Evolutionary conservation across 2,797 vertebrate genomes (phyloP), one percentile per base, ranked within the genome.

Genomic region (Spea hammondii): DNA sequence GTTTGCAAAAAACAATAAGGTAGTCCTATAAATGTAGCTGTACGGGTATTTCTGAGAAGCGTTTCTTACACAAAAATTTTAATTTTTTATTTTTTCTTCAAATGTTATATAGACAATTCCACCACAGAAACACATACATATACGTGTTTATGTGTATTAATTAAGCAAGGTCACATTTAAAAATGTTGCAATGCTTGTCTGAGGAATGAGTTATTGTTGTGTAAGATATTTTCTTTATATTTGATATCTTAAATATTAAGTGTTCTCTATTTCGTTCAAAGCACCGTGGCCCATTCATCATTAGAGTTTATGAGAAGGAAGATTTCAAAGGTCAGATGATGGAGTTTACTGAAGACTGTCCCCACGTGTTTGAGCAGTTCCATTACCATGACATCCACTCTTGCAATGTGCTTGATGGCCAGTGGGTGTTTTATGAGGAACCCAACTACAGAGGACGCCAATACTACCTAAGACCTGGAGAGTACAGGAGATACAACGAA

Each of bases 401-500:
- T 6, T 76, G 79, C 17, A 55, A 49, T 10, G 73, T 80, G 11
- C 14, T 76, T 68, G 79, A 80, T 4, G 79, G 79, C 1, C 4
- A 80, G 64, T 83, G 82, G 82, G 46, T 83, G 51, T 76, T 83
- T 49, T 83, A 79, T 57, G 78, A 83, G 14, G 5, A 79, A 46
- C 77, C 82, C 0, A 79, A 83, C 44, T 83, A 68, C 77, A 68
- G 68, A n/a, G 82, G 77, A 45, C 82, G 70, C 17, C 82, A 83
- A 46, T 83, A 79, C 65, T 79, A 79, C n/a, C 73, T 83, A 8
- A 67, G 69, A 67, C 77, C 81, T 45, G 81, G 77, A 46, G 73
- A 83, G 49, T 83, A 83, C 45, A 72, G 74, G 17, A 65, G 77
- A 72, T 79, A 17, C 70, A 79, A 5, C 8, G 74, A 83, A 1